phyloP scores from a whole-genome alignment of 2,797 vertebrate species.

The Caiman crocodilus region DNA sequence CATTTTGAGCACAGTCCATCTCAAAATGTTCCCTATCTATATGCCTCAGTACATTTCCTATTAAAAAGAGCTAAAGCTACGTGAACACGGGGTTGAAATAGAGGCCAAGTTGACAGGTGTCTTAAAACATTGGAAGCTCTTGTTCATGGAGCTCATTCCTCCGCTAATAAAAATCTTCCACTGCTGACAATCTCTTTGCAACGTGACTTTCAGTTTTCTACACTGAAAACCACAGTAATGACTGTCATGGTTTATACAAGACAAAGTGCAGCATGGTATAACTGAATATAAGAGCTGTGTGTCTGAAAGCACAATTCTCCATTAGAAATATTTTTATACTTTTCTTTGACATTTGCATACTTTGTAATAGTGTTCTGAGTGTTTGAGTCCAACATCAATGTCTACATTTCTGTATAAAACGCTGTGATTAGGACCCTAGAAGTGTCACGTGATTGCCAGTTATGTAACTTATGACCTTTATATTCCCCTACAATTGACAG shows the following conservation, averaged over 20 bases:
- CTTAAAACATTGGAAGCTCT: neutral
- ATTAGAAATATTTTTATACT: slow-evolving; percentile 1
- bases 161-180: slow-evolving; percentile 4
- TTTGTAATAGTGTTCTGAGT: no score
- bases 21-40: slow-evolving; percentile 55
- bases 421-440: neutral
- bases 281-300: neutral
- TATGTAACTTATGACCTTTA: neutral
- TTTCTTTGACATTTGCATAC: no score
- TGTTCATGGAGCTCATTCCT: neutral
- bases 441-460: neutral
- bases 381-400: neutral
- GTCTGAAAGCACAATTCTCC: slow-evolving; percentile 34
- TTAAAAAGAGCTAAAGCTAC: neutral
- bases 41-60: neutral
- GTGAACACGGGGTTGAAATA: rapidly evolving
- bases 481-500: neutral
- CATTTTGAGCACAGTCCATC: slow-evolving; percentile 1
- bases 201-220: slow-evolving; percentile 30
- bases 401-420: neutral
- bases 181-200: neutral
- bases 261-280: slow-evolving; percentile 45
- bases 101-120: slow-evolving; percentile 19
- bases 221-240: neutral
- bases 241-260: slow-evolving; percentile 23